Conservation (phyloP, 2,888 invertebrate species). For the Phengaris arion region DNA sequence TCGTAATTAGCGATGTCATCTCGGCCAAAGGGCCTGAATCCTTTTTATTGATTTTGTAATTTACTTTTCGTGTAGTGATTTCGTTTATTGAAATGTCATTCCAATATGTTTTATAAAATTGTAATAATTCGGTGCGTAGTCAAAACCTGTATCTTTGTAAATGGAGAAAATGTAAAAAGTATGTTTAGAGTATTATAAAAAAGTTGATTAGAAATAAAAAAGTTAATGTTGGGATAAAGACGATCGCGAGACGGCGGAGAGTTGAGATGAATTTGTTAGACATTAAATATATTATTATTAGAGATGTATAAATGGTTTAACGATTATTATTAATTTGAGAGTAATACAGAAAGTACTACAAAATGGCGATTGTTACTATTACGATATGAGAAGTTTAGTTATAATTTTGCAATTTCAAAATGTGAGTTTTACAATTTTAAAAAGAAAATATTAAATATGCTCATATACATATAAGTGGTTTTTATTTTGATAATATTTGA, state of each 20-base stretch:
- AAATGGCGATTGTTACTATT: slow-evolving; percentile 78
- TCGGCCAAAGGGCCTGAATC: slow-evolving; percentile 32
- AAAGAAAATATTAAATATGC: slow-evolving; percentile 80
- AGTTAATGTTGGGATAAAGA: slow-evolving; percentile 71
- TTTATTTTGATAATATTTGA: slow-evolving; percentile 48
- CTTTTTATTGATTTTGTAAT: slow-evolving; percentile 47
- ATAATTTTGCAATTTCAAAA: slow-evolving; percentile 80
- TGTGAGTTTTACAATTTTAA: slow-evolving; percentile 81
- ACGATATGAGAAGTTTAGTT: slow-evolving; percentile 79
- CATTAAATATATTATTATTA: slow-evolving; percentile 78
- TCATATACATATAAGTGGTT: slow-evolving; percentile 66
- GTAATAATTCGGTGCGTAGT: slow-evolving; percentile 62
- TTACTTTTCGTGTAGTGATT: slow-evolving; percentile 49
- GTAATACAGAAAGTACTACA: slow-evolving; percentile 66
- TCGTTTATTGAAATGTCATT: slow-evolving; percentile 53
- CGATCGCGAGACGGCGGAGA: slow-evolving; percentile 67
- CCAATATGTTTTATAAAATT: slow-evolving; percentile 68
- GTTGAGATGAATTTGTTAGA: slow-evolving; percentile 79
- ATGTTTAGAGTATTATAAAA: slow-evolving; percentile 70
- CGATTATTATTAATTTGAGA: slow-evolving; percentile 75
- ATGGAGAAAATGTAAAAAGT: slow-evolving; percentile 72
- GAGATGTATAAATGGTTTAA: slow-evolving; percentile 78
- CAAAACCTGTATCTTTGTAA: slow-evolving; percentile 62
- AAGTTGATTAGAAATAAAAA: slow-evolving; percentile 71
- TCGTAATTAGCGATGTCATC: too few relatives aligned